phyloP scores from a whole-genome alignment of 1,140 invertebrate genomes.

The Drosophila paulistorum region DNA sequence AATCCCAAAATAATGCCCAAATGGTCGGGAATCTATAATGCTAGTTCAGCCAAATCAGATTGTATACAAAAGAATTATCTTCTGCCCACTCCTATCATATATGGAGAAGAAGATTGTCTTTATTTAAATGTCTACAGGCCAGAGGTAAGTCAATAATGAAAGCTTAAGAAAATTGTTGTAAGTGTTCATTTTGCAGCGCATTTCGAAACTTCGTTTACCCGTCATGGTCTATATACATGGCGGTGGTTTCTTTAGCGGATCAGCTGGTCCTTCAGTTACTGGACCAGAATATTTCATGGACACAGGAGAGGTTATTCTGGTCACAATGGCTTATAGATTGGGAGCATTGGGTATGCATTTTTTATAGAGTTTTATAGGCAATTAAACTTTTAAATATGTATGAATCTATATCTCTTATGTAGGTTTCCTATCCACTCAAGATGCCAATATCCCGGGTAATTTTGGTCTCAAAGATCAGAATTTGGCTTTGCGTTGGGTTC shows the following conservation, averaged over 20 bases:
- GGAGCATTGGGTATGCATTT: constrained; percentile 67
- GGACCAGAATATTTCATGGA: constrained; percentile 83
- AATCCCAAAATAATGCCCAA: constrained; percentile 67
- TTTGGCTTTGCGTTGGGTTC: constrained; percentile 83
- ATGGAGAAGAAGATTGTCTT: constrained; percentile 85
- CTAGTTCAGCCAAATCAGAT: constrained; percentile 53
- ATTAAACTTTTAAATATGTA: too few relatives aligned
- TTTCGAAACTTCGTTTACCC: constrained; percentile 51
- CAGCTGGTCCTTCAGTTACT: constrained; percentile 55
- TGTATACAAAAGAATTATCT: constrained; percentile 82
- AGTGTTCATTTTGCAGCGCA: constrained; percentile 6
- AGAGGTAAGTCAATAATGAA: constrained; percentile 70
- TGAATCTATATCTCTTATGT: neutral
- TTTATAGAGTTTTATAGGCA: neutral
- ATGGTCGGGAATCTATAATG: constrained; percentile 60
- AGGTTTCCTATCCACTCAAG: constrained; percentile 82
- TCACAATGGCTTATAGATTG: constrained; percentile 72
- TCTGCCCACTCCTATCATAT: constrained; percentile 58
- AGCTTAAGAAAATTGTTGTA: neutral
- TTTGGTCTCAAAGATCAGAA: constrained; percentile 86
- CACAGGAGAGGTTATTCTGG: constrained; percentile 68
- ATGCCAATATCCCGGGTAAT: constrained; percentile 84
- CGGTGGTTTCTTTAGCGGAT: constrained; percentile 83
- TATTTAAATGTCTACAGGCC: constrained; percentile 87
- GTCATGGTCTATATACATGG: constrained; percentile 84